Conservation (phyloP, 2,888 invertebrate genomes). For the Allacma fusca region DNA sequence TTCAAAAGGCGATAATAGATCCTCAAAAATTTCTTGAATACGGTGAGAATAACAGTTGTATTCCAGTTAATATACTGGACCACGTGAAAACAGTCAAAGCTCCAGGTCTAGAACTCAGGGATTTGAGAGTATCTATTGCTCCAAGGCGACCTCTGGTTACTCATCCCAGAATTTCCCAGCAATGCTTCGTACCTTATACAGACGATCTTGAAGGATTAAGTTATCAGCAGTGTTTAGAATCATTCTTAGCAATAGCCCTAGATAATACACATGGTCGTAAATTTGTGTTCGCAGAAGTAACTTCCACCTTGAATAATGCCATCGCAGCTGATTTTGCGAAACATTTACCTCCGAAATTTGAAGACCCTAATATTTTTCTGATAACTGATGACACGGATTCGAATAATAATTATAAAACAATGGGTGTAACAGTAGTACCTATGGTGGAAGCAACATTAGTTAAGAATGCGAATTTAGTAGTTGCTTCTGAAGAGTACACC, state of each 20-base stretch:
- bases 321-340: conserved; percentile 89
- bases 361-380: not conserved
- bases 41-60: not conserved
- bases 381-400: not conserved
- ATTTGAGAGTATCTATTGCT: conserved; percentile 79
- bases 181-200: conserved; percentile 37
- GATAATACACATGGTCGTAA: not conserved
- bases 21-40: conserved; percentile 63
- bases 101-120: conserved; percentile 81
- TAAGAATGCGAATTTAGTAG: no score
- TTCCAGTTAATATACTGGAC: conserved; percentile 64
- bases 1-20: conserved; percentile 76
- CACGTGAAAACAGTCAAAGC: conserved; percentile 69
- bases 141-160: conserved; percentile 71
- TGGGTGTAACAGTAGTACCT: no score
- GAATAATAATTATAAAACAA: no score
- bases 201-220: not conserved
- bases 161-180: conserved; percentile 63
- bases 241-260: not conserved
- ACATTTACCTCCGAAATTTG: conserved; percentile 69
- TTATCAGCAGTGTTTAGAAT: not conserved
- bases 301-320: not conserved
- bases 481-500: conserved; percentile 76
- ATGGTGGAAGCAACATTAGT: no score
- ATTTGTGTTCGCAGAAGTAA: not conserved